Evolutionary conservation across 1,140 invertebrate species (phyloP).

Genomic region (Cotesia chilonis): DNA sequence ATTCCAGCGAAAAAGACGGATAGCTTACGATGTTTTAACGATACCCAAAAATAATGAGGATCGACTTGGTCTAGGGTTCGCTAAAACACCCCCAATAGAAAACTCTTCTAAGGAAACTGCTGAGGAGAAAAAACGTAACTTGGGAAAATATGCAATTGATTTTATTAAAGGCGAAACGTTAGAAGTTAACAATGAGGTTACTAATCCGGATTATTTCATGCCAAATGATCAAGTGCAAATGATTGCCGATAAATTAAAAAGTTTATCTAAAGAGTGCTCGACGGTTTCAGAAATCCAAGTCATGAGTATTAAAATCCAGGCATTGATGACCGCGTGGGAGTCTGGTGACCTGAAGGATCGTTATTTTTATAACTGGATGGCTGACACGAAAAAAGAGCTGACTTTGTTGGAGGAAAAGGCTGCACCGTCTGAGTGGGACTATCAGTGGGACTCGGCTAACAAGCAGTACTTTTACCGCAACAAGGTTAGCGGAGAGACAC

Average conservation of each 20-base stretch:
- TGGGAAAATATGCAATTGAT: conserved; percentile 41
- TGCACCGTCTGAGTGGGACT: conserved; percentile 74
- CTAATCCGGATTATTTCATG: conserved; percentile 50
- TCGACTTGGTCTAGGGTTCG: conserved; percentile 15
- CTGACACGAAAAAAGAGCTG: conserved; percentile 69
- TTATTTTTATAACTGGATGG: conserved; percentile 71
- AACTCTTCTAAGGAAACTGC: neutral
- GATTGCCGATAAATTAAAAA: conserved; percentile 71
- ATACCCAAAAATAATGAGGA: conserved; percentile 3
- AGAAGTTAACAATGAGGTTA: conserved; percentile 34
- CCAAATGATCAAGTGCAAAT: conserved; percentile 62
- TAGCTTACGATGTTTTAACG: conserved; percentile 54
- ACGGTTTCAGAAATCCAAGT: conserved; percentile 71
- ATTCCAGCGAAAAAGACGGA: conserved; percentile 60
- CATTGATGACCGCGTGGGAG: conserved; percentile 70
- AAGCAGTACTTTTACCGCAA: conserved; percentile 78
- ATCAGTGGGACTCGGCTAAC: conserved; percentile 79
- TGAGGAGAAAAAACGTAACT: conserved; percentile 51
- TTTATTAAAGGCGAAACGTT: conserved; percentile 54
- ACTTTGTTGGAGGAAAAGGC: conserved; percentile 70
- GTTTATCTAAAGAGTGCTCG: conserved; percentile 71
- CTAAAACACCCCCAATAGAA: neutral
- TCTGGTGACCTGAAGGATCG: conserved; percentile 68
- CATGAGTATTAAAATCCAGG: conserved; percentile 74
- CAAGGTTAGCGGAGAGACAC: conserved; percentile 67